Evolutionary conservation across 2,888 invertebrate species (phyloP).

Genomic region (Agrilus biguttatus): DNA sequence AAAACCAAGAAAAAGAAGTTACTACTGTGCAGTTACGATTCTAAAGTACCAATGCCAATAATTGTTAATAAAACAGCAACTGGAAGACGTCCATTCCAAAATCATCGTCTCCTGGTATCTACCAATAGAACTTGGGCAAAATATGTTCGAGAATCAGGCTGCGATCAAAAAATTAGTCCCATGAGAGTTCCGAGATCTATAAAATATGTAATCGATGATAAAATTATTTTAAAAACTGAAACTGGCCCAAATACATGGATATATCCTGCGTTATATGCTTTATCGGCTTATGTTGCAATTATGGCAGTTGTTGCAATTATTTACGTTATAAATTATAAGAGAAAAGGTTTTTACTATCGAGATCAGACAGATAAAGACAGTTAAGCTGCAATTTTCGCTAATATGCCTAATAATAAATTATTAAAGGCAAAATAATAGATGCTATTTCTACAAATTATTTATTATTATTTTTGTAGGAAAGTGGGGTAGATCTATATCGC

Average conservation of each 20-base stretch:
- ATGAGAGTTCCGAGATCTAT: conserved; percentile 14
- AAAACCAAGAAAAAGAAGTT: conserved; percentile 50
- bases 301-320: conserved; percentile 20
- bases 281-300: conserved; percentile 25
- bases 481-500: no score
- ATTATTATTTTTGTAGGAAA: no score
- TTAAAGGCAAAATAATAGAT: no score
- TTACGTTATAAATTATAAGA: no score
- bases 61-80: conserved; percentile 35
- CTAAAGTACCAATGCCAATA: conserved; percentile 37
- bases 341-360: no score
- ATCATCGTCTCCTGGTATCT: conserved; percentile 41
- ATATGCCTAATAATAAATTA: no score
- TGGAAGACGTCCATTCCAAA: conserved; percentile 41
- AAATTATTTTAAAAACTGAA: conserved; percentile 10
- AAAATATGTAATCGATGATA: conserved; percentile 11
- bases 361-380: no score
- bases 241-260: conserved; percentile 19
- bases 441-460: no score
- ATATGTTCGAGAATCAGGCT: conserved; percentile 52
- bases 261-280: no score
- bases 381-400: no score
- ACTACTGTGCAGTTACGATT: conserved; percentile 48
- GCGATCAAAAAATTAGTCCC: conserved; percentile 25
- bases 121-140: conserved; percentile 59